Base-by-base conservation (phyloP, 2,888 invertebrate species). In the Hirtodrosophila trivittata region DNA sequence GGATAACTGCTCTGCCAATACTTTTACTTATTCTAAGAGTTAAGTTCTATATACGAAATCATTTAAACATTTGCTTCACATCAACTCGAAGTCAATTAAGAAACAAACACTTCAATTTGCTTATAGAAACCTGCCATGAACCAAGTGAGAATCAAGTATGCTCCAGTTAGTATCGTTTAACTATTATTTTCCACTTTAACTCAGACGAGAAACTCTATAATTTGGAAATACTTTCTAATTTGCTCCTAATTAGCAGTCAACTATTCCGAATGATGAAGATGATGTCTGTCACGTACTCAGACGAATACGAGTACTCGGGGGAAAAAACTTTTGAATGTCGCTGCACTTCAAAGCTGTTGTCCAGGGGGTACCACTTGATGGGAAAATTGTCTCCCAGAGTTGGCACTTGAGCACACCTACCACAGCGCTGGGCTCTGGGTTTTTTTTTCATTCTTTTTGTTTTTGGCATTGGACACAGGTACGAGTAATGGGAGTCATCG, bases 351-450 rank as follows among this genome's bases (percentile, higher is more conserved):
- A 80, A 85, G 80, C 70, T 73, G 62, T 50, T 57, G 46, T 39
- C 62, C 56, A 28, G 49, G 35, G 47, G 63, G n/a, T 64, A 81
- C 83, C 66, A 81, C 83, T 77, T 54, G 60, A 67, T 42, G 37
- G 46, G 33, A 72, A 76, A 77, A 70, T 55, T 74, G 72, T 76
- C 74, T 57, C 81, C 72, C 63, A 43, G 54, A 51, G 45, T 41
- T 49, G 73, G 46, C 64, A 80, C 85, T 80, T 78, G 78, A 80
- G 76, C 35, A 76, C 75, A 86, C 77, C 80, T 80, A 81, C 86
- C 80, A 73, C 80, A 82, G 80, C 57, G 86, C 56, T 45, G n/a
- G 51, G 50, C 30, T 32, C 25, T 28, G 47, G 39, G 37, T 45
- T 7, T 18, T 43, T 25, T 55, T 14, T 8, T 9, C 1, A 30